Percentiles rank a stretch among this genome's conserved stretches.
Conservation (phyloP, 1,140 invertebrate genomes). For the Sesamia nonagrioides region DNA sequence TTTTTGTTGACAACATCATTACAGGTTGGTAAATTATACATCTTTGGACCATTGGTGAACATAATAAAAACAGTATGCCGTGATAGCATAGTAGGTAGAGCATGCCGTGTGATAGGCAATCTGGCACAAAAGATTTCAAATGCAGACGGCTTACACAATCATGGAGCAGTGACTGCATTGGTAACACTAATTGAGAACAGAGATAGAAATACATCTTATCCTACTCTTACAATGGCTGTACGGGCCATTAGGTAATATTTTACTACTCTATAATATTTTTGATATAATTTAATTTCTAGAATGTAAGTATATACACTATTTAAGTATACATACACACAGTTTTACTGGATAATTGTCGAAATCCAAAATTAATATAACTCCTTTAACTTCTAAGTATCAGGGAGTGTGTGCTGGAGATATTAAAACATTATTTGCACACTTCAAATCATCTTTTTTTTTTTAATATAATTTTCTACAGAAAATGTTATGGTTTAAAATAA, state of each 20-base stretch:
- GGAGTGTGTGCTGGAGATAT: no score
- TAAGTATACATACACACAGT: not conserved
- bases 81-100: conserved; percentile 84
- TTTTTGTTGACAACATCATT: conserved; percentile 40
- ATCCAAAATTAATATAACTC: no score
- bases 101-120: conserved; percentile 85
- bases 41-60: conserved; percentile 73
- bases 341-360: not conserved
- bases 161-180: conserved; percentile 80
- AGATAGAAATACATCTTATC: conserved; percentile 80
- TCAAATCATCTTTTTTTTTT: no score
- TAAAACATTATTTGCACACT: no score
- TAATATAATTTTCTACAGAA: no score
- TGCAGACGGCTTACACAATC: conserved; percentile 80
- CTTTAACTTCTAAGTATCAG: no score
- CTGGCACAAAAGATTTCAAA: conserved; percentile 77
- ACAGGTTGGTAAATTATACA: conserved; percentile 82
- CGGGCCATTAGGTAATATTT: conserved; percentile 84
- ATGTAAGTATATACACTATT: no score
- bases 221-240: conserved; percentile 85
- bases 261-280: not conserved
- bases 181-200: conserved; percentile 79
- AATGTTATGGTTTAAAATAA: no score
- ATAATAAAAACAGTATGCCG: conserved; percentile 83
- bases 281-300: no score